A percentile compares a stretch with the other conserved stretches of the same genome.
phyloP scores from a whole-genome alignment of 2,888 invertebrate species.

The Acholoe squamosa region DNA sequence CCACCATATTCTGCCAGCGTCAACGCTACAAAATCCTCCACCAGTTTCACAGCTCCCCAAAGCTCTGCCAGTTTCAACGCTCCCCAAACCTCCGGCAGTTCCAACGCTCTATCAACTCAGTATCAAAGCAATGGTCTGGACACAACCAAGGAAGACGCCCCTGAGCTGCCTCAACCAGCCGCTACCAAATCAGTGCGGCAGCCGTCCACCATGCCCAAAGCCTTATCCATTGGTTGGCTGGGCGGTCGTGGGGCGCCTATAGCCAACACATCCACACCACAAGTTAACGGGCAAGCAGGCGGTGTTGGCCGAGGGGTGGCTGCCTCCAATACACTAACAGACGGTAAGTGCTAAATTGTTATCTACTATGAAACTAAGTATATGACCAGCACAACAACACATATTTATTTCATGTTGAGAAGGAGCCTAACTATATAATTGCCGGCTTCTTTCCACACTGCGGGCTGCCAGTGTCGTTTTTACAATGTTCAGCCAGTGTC shows the following conservation, averaged over 20 bases:
- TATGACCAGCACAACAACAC: too few relatives aligned
- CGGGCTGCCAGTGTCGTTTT: too few relatives aligned
- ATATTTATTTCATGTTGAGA: too few relatives aligned
- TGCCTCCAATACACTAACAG: not conserved
- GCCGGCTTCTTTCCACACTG: too few relatives aligned
- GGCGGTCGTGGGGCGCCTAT: not conserved
- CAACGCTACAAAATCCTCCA: too few relatives aligned
- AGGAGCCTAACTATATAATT: too few relatives aligned
- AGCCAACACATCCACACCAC: not conserved
- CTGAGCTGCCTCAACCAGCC: not conserved
- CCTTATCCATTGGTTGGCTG: not conserved
- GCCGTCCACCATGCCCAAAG: not conserved
- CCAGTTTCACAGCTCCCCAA: too few relatives aligned
- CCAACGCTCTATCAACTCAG: not conserved
- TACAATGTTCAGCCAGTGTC: too few relatives aligned
- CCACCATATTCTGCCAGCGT: too few relatives aligned
- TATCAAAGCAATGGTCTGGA: not conserved
- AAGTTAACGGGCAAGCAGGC: not conserved
- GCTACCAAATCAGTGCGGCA: not conserved
- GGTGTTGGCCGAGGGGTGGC: not conserved
- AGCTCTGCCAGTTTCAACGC: not conserved
- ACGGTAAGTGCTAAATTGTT: too few relatives aligned
- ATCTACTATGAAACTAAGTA: too few relatives aligned
- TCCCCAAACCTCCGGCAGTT: not conserved
- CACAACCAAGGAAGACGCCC: not conserved